phyloP scores from a whole-genome alignment of 2,888 invertebrate species.

The Zelleria hepariella region DNA sequence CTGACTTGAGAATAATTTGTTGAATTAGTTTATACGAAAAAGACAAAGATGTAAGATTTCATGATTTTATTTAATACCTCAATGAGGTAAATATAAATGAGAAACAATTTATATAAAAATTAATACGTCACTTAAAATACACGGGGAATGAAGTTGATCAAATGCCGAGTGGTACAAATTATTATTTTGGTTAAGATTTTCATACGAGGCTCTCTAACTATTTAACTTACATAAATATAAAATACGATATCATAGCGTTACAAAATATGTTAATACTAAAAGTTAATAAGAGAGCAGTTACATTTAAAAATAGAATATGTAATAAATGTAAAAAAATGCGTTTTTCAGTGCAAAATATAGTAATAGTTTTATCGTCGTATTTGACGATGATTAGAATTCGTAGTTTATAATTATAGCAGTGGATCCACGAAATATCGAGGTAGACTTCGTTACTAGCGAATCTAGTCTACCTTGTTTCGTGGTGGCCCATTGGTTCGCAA shows the following conservation, averaged over 20 bases:
- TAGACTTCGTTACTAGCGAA: too few relatives aligned
- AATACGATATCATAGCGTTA: neutral
- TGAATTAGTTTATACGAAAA: constrained; percentile 1
- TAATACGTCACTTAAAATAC: constrained; percentile 16
- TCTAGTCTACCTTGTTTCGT: too few relatives aligned
- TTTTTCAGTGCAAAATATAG: neutral
- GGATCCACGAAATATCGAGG: too few relatives aligned
- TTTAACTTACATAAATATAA: neutral
- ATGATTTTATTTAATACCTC: constrained; percentile 33
- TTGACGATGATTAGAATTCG: neutral
- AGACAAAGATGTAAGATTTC: constrained; percentile 15
- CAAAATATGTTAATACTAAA: neutral
- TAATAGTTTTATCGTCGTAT: neutral
- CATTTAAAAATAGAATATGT: neutral
- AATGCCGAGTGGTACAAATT: neutral
- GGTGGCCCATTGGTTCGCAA: constrained; percentile 23
- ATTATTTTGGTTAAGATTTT: neutral
- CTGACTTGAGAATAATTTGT: neutral
- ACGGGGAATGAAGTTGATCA: constrained; percentile 39
- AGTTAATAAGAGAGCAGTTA: neutral
- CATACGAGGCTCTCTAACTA: neutral
- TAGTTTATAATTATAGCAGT: neutral
- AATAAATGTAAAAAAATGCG: neutral
- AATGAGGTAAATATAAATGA: constrained; percentile 26
- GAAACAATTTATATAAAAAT: constrained; percentile 34